These are phyloP conservation scores for Turritopsis dohrnii DNA, from an alignment of 30 jellyfish, hydroid and myxozoan species.

Conservation along the genomic window DNA sequence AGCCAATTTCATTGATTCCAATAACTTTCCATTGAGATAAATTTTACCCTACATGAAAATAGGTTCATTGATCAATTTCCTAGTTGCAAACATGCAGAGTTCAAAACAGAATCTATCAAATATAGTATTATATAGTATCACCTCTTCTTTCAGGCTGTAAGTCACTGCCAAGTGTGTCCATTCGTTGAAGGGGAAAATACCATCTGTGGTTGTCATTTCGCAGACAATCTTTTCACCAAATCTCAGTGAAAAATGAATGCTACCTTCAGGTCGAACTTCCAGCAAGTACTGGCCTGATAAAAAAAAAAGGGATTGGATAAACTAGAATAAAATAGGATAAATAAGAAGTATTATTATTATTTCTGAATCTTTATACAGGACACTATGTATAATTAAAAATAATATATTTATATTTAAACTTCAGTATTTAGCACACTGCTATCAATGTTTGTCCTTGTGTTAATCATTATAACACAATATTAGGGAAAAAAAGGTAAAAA, in stretches of 20 bases:
- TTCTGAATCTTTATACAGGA: no score
- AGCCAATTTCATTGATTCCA: conserved; percentile 33
- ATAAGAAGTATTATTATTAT: no score
- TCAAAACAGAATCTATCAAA: not conserved
- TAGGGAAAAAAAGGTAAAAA: not conserved
- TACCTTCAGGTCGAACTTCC: conserved; percentile 21
- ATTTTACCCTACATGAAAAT: conserved; percentile 31
- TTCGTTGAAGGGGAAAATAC: conserved; percentile 19
- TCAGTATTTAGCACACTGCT: no score
- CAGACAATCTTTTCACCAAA: conserved; percentile 14
- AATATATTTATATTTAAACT: no score
- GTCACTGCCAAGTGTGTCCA: conserved; percentile 35
- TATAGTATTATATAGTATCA: not conserved
- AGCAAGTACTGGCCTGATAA: conserved; percentile 20
- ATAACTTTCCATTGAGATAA: conserved; percentile 51
- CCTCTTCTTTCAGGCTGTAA: conserved; percentile 7
- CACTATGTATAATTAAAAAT: no score
- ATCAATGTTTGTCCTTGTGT: no score
- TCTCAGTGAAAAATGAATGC: conserved; percentile 21
- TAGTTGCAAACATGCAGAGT: conserved; percentile 2
- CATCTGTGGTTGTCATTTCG: conserved; percentile 3
- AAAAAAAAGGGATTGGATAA: not conserved
- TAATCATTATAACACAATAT: not conserved
- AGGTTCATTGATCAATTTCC: not conserved
- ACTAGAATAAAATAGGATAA: no score